Evolutionary conservation across 1,140 invertebrate species (phyloP).

Genomic region (Stratiolaelaps scimitus): DNA sequence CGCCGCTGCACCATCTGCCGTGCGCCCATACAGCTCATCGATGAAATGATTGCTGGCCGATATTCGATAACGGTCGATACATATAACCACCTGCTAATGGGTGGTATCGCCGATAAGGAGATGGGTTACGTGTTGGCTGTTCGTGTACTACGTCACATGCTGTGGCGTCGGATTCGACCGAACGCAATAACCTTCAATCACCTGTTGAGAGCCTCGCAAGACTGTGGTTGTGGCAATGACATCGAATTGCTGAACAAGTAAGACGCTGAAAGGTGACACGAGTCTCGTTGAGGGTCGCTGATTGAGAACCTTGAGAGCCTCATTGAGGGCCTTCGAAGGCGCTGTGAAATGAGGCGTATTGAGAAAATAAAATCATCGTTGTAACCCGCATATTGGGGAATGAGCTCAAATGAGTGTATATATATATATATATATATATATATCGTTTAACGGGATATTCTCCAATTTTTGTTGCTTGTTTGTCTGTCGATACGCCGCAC

Average conservation of each 20-base stretch:
- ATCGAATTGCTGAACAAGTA: neutral
- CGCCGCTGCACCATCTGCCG: no score
- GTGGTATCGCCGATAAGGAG: neutral
- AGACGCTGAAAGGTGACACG: no score
- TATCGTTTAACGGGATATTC: neutral
- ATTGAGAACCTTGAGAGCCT: no score
- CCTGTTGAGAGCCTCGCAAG: neutral
- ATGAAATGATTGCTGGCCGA: neutral
- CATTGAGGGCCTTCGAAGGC: no score
- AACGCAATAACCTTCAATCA: neutral
- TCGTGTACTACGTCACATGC: conserved; percentile 1
- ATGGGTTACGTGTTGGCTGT: neutral
- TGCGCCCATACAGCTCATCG: neutral
- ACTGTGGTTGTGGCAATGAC: conserved; percentile 9
- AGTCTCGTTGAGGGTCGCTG: no score
- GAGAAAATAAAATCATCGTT: no score
- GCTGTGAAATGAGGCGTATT: no score
- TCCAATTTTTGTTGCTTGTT: neutral
- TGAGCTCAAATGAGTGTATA: no score
- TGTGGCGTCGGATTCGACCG: neutral
- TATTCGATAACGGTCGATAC: neutral
- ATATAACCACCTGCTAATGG: conserved; percentile 10
- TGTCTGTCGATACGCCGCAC: neutral
- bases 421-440: no score
- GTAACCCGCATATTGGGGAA: no score